Conservation (phyloP, 2,888 invertebrate species). For the Hartigia nigra region DNA sequence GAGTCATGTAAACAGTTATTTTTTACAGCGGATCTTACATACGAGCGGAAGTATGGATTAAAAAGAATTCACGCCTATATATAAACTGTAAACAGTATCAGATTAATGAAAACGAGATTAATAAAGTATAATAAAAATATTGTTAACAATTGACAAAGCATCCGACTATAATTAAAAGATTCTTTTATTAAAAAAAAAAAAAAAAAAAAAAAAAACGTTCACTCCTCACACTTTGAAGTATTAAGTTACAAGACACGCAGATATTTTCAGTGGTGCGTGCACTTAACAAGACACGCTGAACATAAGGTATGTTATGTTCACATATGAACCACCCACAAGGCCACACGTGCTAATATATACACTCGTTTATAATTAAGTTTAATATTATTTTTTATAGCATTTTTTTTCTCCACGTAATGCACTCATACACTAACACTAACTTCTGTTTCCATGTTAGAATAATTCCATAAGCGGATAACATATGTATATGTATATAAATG, state of each 20-base stretch:
- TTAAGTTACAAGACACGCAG: slow-evolving; percentile 50
- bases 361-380: not conserved
- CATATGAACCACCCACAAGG: not conserved
- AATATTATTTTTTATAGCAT: not conserved
- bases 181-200: not conserved
- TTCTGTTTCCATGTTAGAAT: not conserved
- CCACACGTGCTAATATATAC: not conserved
- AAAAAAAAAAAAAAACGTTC: not conserved
- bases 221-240: slow-evolving; percentile 28
- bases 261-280: slow-evolving; percentile 50
- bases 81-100: not conserved
- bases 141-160: not conserved
- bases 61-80: not conserved
- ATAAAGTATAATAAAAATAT: not conserved
- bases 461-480: not conserved
- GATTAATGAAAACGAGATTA: not conserved
- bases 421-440: not conserved
- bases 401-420: not conserved
- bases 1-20: not conserved
- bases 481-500: not conserved
- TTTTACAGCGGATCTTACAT: not conserved
- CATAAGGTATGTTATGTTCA: not conserved
- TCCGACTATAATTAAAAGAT: not conserved
- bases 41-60: not conserved
- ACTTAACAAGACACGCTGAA: slow-evolving; percentile 45